A percentile compares a stretch with the other conserved stretches of the same genome.
Evolutionary conservation across 2,113 vertebrate genomes (phyloP).

Genomic region (Orientallactaga bullata): DNA sequence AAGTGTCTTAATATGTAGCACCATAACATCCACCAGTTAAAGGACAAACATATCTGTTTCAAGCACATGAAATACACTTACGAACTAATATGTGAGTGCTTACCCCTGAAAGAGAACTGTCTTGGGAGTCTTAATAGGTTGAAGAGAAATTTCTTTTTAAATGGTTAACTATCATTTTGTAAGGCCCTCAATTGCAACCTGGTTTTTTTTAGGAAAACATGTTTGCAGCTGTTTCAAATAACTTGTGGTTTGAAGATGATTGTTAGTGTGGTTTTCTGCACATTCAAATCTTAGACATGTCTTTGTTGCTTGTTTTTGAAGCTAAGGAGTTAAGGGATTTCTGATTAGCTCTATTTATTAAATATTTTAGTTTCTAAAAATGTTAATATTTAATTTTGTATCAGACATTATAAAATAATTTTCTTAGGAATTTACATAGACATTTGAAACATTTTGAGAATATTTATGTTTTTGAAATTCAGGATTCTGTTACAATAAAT

Average conservation of each 20-base stretch:
- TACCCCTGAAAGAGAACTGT: slow-evolving; percentile 19
- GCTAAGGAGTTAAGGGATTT: slow-evolving; percentile 73
- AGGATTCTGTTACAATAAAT: slow-evolving; percentile 15
- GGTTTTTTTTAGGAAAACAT: slow-evolving; percentile 68
- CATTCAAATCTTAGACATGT: slow-evolving; percentile 63
- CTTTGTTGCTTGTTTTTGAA: slow-evolving; percentile 76
- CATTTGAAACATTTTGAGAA: slow-evolving; percentile 55
- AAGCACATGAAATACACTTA: slow-evolving; percentile 11
- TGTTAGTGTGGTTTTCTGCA: slow-evolving; percentile 76
- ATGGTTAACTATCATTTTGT: slow-evolving; percentile 69
- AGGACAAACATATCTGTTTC: neutral
- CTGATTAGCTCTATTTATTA: slow-evolving; percentile 54
- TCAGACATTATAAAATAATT: slow-evolving; percentile 28
- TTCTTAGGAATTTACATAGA: slow-evolving; percentile 18
- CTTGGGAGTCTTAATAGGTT: slow-evolving; percentile 42
- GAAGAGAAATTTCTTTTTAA: slow-evolving; percentile 64
- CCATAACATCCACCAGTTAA: neutral
- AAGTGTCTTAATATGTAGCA: slow-evolving; percentile 15
- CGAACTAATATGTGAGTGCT: neutral
- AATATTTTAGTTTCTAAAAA: slow-evolving; percentile 2
- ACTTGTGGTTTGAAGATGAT: slow-evolving; percentile 75
- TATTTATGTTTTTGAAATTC: neutral
- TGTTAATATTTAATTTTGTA: slow-evolving; percentile 57
- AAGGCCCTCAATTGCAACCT: slow-evolving; percentile 57
- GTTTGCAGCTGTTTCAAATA: slow-evolving; percentile 78